Evolutionary conservation across 2,797 vertebrate genomes (phyloP), one percentile per base, ranked within the genome.

Genomic region (Morelia viridis): DNA sequence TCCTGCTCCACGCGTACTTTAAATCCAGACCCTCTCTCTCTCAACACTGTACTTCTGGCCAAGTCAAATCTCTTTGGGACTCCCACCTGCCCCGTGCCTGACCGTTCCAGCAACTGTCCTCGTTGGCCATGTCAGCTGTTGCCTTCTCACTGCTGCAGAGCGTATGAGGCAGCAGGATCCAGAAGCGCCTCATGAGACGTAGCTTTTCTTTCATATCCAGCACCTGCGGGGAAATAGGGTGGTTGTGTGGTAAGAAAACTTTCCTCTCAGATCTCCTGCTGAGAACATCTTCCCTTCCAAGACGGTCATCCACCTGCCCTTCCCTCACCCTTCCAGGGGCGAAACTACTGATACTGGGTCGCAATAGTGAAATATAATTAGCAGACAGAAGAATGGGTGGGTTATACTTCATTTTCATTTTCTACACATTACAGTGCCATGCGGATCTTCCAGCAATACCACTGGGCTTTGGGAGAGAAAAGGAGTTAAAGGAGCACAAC

Each of bases 91-190:
- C 98, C 88, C 98, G 97, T 61, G 97, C 98, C 94, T 98, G 98
- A 90, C 98, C 98, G 0, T 98, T 99, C 98, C 98, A 99, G 97
- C 98, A 99, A 89, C 97, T 97, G 11, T 98, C 98, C 92, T 98
- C 98, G 84, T 98, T 98, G 31, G 98, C 98, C 96, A 98, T 96
- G 92, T 98, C 98, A 0, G 98, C 97, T 0, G 98, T 98, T 96
- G 98, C 97, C 94, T 97, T 98, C 65, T 98, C 97, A 88, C 98
- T 98, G 3, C 98, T 98, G 95, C 98, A 99, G 97, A 99, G 97
- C 35, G 98, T 98, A 94, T 98, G 97, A 71, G 98, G 98, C 96
- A 99, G 97, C 88, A 98, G 97, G 86, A 98, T 97, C 98, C 98
- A 99, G 97, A 99, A 98, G 95, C 98, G 97, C 90, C 97, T 97